These are phyloP conservation scores for Mizuhopecten yessoensis DNA, from an alignment of 1,140 invertebrate species.

Conservation along the genomic window DNA sequence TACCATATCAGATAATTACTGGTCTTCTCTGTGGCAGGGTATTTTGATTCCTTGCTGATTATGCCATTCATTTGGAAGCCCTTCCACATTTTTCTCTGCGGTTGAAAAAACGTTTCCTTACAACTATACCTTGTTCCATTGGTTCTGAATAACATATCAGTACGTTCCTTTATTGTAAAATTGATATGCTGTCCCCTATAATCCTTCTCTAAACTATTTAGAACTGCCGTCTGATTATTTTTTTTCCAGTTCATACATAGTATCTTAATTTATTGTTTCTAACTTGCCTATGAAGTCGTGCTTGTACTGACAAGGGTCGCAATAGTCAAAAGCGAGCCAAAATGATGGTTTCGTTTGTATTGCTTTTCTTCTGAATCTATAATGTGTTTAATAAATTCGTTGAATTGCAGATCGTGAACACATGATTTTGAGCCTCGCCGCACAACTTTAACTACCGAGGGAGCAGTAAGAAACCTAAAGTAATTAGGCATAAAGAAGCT, in stretches of 20 bases:
- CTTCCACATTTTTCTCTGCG: slow-evolving; percentile 43
- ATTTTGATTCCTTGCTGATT: slow-evolving; percentile 46
- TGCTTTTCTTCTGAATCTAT: neutral
- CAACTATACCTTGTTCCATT: neutral
- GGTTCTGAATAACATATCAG: neutral
- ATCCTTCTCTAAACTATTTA: neutral
- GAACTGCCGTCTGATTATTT: neutral
- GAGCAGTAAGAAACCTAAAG: neutral
- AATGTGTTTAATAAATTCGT: neutral
- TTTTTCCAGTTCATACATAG: neutral
- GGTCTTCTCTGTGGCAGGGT: slow-evolving; percentile 37
- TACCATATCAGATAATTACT: slow-evolving; percentile 10
- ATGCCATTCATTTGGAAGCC: slow-evolving; percentile 54
- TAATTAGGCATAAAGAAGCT: neutral
- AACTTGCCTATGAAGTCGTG: neutral
- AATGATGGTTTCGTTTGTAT: neutral
- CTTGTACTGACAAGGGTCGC: slow-evolving; percentile 10
- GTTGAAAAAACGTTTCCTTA: neutral
- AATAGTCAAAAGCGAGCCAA: neutral
- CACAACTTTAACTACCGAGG: neutral
- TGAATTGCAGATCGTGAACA: neutral
- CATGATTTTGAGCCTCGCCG: neutral
- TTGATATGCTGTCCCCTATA: neutral
- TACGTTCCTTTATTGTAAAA: neutral
- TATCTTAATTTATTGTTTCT: neutral